phyloP scores from a whole-genome alignment of 1,140 invertebrate species.

The Caenorhabditis remanei region DNA sequence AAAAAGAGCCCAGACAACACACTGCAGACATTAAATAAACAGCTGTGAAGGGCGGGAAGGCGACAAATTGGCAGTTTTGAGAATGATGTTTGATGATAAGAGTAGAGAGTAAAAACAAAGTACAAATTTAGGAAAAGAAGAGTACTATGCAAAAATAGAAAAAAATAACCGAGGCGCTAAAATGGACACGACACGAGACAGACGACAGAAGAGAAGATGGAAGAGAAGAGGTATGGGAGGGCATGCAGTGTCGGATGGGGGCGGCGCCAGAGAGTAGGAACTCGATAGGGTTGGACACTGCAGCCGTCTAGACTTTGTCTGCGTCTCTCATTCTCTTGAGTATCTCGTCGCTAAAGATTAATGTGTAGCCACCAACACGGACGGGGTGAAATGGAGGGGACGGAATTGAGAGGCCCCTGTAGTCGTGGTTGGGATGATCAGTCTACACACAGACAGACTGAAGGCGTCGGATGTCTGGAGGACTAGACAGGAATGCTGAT shows the following conservation, averaged over 20 bases:
- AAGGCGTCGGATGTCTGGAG: neutral
- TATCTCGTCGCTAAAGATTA: conserved; percentile 41
- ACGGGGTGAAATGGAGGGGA: neutral
- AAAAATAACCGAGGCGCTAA: neutral
- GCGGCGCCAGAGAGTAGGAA: conserved; percentile 49
- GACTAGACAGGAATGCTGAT: conserved; percentile 1
- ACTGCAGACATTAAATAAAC: conserved; percentile 48
- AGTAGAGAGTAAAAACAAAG: neutral
- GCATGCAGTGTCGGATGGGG: conserved; percentile 32
- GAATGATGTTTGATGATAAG: conserved; percentile 14
- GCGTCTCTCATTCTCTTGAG: conserved; percentile 3
- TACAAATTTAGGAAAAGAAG: neutral
- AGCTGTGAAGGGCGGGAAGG: neutral
- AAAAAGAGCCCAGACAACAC: neutral
- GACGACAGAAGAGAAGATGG: neutral
- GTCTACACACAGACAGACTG: conserved; percentile 12
- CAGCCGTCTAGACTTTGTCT: conserved; percentile 53
- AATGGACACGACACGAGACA: conserved; percentile 10
- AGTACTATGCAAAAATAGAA: neutral
- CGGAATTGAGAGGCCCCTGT: neutral
- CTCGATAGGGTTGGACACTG: conserved; percentile 53
- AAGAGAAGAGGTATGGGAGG: conserved; percentile 46
- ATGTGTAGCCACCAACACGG: conserved; percentile 21
- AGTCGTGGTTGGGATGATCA: neutral
- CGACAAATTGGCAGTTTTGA: neutral